phyloP scores from a whole-genome alignment of 2,797 vertebrate species.

The Typhlichthys eigenmanni region DNA sequence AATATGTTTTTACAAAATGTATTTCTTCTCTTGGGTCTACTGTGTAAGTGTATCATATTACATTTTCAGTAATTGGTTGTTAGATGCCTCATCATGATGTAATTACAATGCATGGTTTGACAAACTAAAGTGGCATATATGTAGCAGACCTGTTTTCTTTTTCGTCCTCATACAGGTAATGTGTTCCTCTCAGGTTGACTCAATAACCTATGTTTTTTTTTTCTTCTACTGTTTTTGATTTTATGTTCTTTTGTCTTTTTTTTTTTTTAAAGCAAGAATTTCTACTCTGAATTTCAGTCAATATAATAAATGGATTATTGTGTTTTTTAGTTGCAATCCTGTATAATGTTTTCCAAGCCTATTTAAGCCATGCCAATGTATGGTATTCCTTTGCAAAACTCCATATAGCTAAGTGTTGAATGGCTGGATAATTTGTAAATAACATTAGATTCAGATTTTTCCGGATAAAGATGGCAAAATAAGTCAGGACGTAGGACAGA shows the following conservation, averaged over 20 bases:
- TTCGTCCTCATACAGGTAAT: constrained; percentile 63
- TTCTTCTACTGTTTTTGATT: constrained; percentile 68
- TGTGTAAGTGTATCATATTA: constrained; percentile 59
- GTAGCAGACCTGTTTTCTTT: constrained; percentile 72
- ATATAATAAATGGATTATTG: constrained; percentile 72
- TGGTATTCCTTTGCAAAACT: no score
- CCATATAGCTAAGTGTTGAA: no score
- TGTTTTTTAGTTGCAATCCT: constrained; percentile 39
- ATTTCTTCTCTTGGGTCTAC: constrained; percentile 66
- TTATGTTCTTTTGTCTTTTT: no score
- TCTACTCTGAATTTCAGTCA: constrained; percentile 72
- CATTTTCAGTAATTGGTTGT: constrained; percentile 60
- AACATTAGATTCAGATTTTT: no score
- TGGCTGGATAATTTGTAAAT: no score
- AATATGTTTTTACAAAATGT: constrained; percentile 59
- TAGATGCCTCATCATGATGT: constrained; percentile 58
- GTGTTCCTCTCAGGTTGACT: constrained; percentile 74
- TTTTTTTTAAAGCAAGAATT: constrained; percentile 72
- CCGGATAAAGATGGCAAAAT: no score
- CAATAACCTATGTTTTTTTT: constrained; percentile 59
- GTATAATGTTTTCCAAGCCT: no score
- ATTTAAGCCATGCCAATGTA: no score
- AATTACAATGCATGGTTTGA: constrained; percentile 67
- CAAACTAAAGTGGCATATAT: constrained; percentile 68
- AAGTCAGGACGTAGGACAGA: no score